Conservation (phyloP, 1,140 invertebrate genomes). For the Antheraea pernyi region DNA sequence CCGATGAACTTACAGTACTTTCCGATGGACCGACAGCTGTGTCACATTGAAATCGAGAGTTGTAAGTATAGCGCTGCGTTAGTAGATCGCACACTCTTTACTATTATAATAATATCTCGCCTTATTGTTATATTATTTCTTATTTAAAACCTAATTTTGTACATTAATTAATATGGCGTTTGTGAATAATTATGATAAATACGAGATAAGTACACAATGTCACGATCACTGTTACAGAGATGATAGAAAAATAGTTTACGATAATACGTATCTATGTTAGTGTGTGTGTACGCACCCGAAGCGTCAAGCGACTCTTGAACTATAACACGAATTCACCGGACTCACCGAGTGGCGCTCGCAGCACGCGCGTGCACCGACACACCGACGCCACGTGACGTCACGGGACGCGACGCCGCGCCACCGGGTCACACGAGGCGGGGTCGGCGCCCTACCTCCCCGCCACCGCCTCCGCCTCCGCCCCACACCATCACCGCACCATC, state of each 20-base stretch:
- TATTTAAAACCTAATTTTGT: too few relatives aligned
- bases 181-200: neutral
- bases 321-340: slow-evolving; percentile 66
- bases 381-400: slow-evolving; percentile 11
- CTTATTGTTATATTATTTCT: too few relatives aligned
- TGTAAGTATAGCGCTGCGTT: too few relatives aligned
- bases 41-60: slow-evolving; percentile 1
- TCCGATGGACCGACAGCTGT: neutral
- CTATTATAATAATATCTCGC: too few relatives aligned
- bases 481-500: slow-evolving; percentile 4
- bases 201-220: neutral
- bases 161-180: too few relatives aligned
- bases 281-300: slow-evolving; percentile 49
- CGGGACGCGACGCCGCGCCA: slow-evolving; percentile 53
- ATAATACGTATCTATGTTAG: slow-evolving; percentile 4
- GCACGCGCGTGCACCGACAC: slow-evolving; percentile 63
- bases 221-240: slow-evolving; percentile 28
- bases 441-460: slow-evolving; percentile 21
- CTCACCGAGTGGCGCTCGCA: slow-evolving; percentile 34
- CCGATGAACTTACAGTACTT: slow-evolving; percentile 7
- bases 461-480: slow-evolving; percentile 24
- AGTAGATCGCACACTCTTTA: neutral
- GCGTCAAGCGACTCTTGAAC: slow-evolving; percentile 50
- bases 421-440: slow-evolving; percentile 18
- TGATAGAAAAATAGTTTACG: slow-evolving; percentile 70